A percentile compares a stretch with the other conserved stretches of the same genome.
Evolutionary conservation across 2,113 vertebrate species (phyloP).

Genomic region (Chaetorhynchus papuensis): DNA sequence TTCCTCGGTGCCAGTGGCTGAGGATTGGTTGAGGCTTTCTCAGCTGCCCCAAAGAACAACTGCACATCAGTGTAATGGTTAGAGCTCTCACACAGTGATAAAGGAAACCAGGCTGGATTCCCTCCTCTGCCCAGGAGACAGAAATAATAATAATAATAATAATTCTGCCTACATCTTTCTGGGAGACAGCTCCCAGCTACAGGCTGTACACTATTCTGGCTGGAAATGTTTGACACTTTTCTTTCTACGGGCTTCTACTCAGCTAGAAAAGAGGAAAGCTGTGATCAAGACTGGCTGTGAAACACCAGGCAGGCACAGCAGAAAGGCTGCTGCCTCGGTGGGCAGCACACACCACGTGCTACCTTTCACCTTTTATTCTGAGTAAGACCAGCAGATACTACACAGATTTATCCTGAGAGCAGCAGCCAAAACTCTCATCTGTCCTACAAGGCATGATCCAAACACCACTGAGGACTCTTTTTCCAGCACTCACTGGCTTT

Average conservation of each 20-base stretch:
- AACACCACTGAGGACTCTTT: neutral
- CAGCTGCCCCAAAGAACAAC: neutral
- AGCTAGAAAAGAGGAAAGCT: neutral
- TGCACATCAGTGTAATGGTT: neutral
- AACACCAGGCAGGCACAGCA: neutral
- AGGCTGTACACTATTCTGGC: neutral
- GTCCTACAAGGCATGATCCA: neutral
- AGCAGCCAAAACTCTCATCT: neutral
- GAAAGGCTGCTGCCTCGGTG: neutral
- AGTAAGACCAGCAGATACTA: neutral
- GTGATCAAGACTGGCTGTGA: neutral
- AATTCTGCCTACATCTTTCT: neutral
- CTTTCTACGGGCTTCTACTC: neutral
- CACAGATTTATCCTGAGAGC: neutral
- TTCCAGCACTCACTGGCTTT: neutral
- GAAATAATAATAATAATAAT: neutral
- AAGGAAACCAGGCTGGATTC: neutral
- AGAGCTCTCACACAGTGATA: neutral
- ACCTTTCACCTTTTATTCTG: neutral
- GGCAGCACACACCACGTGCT: neutral
- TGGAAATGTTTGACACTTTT: neutral
- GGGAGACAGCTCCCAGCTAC: neutral
- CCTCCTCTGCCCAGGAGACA: neutral
- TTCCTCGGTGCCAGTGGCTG: neutral
- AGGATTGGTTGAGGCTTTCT: neutral